Conservation (phyloP, 2,113 vertebrate genomes). For the Melanostigma gelatinosum region DNA sequence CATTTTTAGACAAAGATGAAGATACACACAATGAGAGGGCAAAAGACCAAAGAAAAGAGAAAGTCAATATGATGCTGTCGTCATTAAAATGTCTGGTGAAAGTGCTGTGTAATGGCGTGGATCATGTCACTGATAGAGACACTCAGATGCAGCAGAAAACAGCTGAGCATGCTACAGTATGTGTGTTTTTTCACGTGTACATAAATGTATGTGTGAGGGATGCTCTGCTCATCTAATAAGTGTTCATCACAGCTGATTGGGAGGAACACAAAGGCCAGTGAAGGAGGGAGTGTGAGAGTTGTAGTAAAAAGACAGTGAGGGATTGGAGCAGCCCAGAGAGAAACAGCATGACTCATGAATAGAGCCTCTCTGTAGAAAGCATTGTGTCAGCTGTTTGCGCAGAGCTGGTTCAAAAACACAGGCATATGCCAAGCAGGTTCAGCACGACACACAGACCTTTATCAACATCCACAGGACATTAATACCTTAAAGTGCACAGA, state of each 20-base stretch:
- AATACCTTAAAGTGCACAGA: background rate
- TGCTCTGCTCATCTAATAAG: background rate
- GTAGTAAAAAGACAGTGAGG: background rate
- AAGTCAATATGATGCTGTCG: background rate
- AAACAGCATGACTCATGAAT: conserved; percentile 56
- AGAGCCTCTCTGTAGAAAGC: conserved; percentile 40
- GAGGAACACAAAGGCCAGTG: background rate
- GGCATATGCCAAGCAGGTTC: conserved; percentile 29
- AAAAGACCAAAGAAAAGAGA: background rate
- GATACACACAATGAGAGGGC: conserved; percentile 6
- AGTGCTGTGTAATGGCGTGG: conserved; percentile 3
- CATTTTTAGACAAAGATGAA: background rate
- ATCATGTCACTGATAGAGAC: background rate
- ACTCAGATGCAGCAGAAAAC: conserved; percentile 48
- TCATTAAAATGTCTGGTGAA: background rate
- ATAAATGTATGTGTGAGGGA: conserved; percentile 2
- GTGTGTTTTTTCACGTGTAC: background rate
- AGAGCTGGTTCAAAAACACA: conserved; percentile 35
- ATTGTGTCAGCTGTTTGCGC: conserved; percentile 59
- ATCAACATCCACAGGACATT: conserved; percentile 13
- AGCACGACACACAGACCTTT: conserved; percentile 4
- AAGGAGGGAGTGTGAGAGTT: background rate
- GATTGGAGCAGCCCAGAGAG: conserved; percentile 17
- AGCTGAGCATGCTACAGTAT: background rate
- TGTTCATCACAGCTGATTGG: conserved; percentile 13